Base-by-base conservation (phyloP, 2,113 vertebrate genomes). In the Cynoglossus semilaevis region DNA sequence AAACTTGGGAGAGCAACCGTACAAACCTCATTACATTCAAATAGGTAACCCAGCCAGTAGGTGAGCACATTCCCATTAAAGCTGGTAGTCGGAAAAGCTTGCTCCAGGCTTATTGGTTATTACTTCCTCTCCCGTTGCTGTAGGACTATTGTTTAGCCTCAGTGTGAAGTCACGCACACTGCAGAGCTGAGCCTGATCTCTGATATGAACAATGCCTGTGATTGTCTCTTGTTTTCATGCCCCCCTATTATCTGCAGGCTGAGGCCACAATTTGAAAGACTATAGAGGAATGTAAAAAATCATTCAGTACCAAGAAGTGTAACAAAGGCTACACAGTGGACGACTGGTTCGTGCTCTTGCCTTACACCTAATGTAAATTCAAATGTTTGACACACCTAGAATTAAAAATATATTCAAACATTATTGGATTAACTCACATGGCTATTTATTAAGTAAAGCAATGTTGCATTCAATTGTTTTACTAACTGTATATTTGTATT, bases 91-190 rank as follows among this genome's bases (percentile, higher is more conserved):
- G 59, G 69, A 64, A 59, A 19, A 14, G 63, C 70, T 79, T 88
- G 76, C 77, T 76, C 22, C 22, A 11, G 63, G 63, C 63, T 81
- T 71, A 66, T 13, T 15, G 55, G 40, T 69, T 76, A 83, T 81
- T 80, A 77, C 84, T 81, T 84, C 80, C 77, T 81, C 55, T 74
- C 44, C 49, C 15, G 35, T 64, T 49, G 38, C 73, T 67, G 49
- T 13, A 12, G 63, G 45, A 38, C 58, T 37, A 61, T 77, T 73
- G 76, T 80, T 82, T 38, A 54, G 60, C 52, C 55, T 1, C 74
- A 69, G 59, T 55, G 65, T 77, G 72, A 72, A 71, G 58, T 77
- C 55, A 53, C 13, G 63, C 53, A 58, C 47, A 45, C 59, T 35
- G 73, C 70, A 63, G 58, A 16, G 59, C 50, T 60, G 50, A 67